Conservation (phyloP, 2,113 vertebrate species). For the Alosa alosa region DNA sequence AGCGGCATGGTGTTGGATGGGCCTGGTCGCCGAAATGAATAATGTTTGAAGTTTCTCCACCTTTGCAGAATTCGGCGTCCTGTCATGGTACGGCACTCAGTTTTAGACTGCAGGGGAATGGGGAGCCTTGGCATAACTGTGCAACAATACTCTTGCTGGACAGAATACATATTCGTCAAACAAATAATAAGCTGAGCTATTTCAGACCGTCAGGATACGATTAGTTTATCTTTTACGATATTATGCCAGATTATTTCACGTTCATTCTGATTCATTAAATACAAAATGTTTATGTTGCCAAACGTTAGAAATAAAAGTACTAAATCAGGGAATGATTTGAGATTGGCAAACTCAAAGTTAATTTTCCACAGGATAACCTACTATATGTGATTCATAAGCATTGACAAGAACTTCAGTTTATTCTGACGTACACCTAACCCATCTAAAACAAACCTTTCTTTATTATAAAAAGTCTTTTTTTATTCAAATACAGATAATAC, state of each 20-base stretch:
- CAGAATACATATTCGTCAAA: not conserved
- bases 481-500: not conserved
- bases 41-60: conserved; percentile 12
- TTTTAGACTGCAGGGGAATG: conserved; percentile 11
- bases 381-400: too few species aligned
- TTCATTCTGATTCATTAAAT: not conserved
- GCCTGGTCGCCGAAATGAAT: conserved; percentile 4
- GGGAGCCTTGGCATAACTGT: not conserved
- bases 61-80: not conserved
- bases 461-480: too few species aligned
- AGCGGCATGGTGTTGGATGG: conserved; percentile 6
- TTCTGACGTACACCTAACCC: too few species aligned
- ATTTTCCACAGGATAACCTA: too few species aligned
- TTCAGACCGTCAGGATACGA: not conserved
- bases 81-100: not conserved
- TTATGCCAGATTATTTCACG: not conserved
- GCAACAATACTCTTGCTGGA: not conserved
- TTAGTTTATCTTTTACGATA: not conserved
- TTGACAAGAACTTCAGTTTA: not conserved
- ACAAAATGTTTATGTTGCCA: too few species aligned
- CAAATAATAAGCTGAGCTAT: not conserved
- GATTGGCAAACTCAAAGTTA: not conserved
- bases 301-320: too few species aligned
- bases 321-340: too few species aligned
- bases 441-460: not conserved